Conservation (phyloP, 2,888 invertebrate species). For the Polia nebulosa region DNA sequence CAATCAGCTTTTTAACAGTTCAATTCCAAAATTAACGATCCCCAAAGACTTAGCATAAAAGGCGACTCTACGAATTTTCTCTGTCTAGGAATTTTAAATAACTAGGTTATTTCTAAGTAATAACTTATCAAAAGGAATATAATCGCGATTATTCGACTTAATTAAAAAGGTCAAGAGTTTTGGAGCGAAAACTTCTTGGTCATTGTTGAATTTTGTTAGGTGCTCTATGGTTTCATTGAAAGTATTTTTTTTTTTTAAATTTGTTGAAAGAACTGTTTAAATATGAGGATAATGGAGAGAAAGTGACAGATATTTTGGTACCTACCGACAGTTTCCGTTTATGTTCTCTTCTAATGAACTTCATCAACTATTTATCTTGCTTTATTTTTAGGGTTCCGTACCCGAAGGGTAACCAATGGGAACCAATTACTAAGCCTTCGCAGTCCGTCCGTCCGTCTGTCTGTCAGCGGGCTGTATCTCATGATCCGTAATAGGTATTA, state of each 20-base stretch:
- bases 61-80: slow-evolving; percentile 17
- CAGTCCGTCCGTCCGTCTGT: too few species aligned
- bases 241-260: slow-evolving; percentile 4
- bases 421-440: too few species aligned
- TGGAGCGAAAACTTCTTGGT: slow-evolving; percentile 48
- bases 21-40: slow-evolving; percentile 14
- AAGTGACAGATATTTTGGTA: neutral
- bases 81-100: slow-evolving; percentile 49
- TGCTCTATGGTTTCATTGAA: slow-evolving; percentile 32
- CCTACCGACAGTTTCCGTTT: neutral
- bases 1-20: slow-evolving; percentile 11
- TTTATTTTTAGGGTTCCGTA: too few species aligned
- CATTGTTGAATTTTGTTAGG: slow-evolving; percentile 27
- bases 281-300: neutral
- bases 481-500: too few species aligned
- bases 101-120: slow-evolving; percentile 51
- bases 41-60: slow-evolving; percentile 50
- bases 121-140: slow-evolving; percentile 52
- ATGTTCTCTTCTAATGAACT: neutral
- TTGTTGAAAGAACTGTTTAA: neutral
- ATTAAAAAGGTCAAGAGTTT: slow-evolving; percentile 60
- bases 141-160: slow-evolving; percentile 57
- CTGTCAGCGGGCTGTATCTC: too few species aligned
- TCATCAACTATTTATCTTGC: too few species aligned
- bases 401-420: too few species aligned